Evolutionary conservation across 2,888 invertebrate species (phyloP).

Genomic region (Platynereis dumerilii): DNA sequence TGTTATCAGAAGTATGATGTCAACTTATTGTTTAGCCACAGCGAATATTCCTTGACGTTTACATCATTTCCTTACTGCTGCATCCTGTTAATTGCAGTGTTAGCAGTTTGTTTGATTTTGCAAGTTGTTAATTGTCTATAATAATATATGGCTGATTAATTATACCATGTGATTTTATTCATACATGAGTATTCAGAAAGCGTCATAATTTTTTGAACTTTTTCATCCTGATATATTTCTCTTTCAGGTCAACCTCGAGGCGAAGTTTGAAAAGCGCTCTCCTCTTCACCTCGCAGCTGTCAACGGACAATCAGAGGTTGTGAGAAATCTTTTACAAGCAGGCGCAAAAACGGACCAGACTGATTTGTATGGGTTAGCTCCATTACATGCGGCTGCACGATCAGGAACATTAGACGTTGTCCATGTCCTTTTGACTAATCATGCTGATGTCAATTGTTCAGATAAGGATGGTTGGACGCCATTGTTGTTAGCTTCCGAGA

Average conservation of each 20-base stretch:
- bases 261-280: conserved; percentile 1
- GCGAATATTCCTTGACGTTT: too few species aligned
- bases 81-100: too few species aligned
- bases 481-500: conserved; percentile 29
- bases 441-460: conserved; percentile 38
- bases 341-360: not conserved
- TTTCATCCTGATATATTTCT: too few species aligned
- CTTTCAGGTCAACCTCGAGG: not conserved
- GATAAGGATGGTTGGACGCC: conserved; percentile 45
- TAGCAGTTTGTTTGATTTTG: too few species aligned
- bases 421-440: conserved; percentile 27
- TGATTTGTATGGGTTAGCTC: conserved; percentile 24
- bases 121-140: too few species aligned
- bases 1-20: too few species aligned
- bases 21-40: too few species aligned
- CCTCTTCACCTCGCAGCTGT: not conserved
- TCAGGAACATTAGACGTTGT: conserved; percentile 35
- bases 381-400: conserved; percentile 44
- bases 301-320: not conserved
- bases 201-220: too few species aligned
- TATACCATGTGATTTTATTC: too few species aligned
- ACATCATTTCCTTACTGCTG: too few species aligned
- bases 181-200: too few species aligned
- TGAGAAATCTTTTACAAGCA: not conserved
- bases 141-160: too few species aligned